These are phyloP conservation scores for Eudemis profundana DNA, from an alignment of 2,888 invertebrate genomes.

Conservation along the genomic window DNA sequence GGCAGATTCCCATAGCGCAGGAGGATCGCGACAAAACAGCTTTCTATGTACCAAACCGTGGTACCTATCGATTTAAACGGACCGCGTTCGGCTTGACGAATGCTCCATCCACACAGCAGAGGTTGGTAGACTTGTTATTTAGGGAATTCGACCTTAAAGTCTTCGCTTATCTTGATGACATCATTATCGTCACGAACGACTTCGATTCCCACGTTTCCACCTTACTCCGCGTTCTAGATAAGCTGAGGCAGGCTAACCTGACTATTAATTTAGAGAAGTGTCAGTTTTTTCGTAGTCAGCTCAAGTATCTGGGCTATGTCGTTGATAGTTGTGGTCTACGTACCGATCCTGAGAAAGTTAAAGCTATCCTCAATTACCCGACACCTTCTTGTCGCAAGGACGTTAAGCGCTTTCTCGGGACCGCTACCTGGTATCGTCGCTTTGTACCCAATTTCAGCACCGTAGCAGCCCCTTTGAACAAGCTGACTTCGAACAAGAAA, in stretches of 20 bases:
- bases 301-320: too few relatives aligned
- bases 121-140: constrained; percentile 37
- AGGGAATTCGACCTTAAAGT: constrained; percentile 46
- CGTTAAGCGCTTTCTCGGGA: too few relatives aligned
- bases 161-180: constrained; percentile 48
- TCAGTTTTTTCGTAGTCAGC: too few relatives aligned
- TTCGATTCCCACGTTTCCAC: constrained; percentile 37
- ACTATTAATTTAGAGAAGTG: too few relatives aligned
- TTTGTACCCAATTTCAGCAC: too few relatives aligned
- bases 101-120: constrained; percentile 4
- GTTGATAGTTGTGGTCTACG: constrained; percentile 51
- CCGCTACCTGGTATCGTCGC: too few relatives aligned
- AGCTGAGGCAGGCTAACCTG: constrained; percentile 48
- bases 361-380: too few relatives aligned
- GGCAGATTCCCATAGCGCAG: constrained; percentile 41
- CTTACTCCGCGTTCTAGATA: constrained; percentile 42
- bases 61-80: neutral
- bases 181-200: constrained; percentile 30
- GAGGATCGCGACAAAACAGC: constrained; percentile 47
- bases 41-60: constrained; percentile 39
- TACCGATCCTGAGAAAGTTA: constrained; percentile 48
- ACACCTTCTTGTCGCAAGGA: too few relatives aligned
- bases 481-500: too few relatives aligned
- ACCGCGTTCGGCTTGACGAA: constrained; percentile 3
- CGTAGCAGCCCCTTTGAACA: constrained; percentile 39